A percentile compares a stretch with the other conserved stretches of the same genome.
Evolutionary conservation across 2,888 invertebrate species (phyloP).

Genomic region (Hemaris fuciformis): DNA sequence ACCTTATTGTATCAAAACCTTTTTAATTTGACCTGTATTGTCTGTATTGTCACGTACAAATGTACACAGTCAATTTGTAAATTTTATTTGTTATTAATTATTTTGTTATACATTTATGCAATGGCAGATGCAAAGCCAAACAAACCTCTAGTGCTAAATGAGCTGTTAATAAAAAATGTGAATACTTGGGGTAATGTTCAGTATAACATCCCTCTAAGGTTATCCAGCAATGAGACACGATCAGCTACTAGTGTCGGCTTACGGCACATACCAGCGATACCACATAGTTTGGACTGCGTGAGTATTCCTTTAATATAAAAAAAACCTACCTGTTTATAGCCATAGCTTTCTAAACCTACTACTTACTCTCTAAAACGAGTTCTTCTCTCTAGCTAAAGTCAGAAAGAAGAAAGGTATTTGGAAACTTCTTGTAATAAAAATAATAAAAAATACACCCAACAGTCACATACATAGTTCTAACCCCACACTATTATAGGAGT

Average conservation of each 20-base stretch:
- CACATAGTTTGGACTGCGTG: constrained; percentile 68
- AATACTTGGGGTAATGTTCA: constrained; percentile 77
- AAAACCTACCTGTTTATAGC: not conserved
- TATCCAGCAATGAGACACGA: constrained; percentile 67
- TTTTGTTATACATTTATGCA: constrained; percentile 12
- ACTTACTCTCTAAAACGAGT: too few relatives aligned
- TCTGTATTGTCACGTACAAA: not conserved
- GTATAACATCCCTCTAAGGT: constrained; percentile 67
- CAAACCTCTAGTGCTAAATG: constrained; percentile 54
- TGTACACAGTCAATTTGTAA: too few relatives aligned
- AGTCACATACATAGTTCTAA: too few relatives aligned
- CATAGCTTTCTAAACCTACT: not conserved
- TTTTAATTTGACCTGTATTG: not conserved
- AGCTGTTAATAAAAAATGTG: constrained; percentile 64
- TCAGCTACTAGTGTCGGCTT: constrained; percentile 56
- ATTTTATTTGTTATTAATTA: constrained; percentile 19
- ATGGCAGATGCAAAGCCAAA: constrained; percentile 47
- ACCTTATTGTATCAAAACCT: not conserved
- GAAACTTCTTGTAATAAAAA: too few relatives aligned
- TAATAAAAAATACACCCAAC: too few relatives aligned
- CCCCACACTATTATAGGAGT: too few relatives aligned
- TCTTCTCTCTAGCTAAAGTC: too few relatives aligned
- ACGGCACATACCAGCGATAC: constrained; percentile 66
- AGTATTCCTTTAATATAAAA: constrained; percentile 35
- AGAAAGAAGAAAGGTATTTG: too few relatives aligned